Evolutionary conservation across 92 coral and sea anemone genomes (phyloP), one percentile per base, ranked within the genome.

Genomic region (Epizoanthus stellaris): DNA sequence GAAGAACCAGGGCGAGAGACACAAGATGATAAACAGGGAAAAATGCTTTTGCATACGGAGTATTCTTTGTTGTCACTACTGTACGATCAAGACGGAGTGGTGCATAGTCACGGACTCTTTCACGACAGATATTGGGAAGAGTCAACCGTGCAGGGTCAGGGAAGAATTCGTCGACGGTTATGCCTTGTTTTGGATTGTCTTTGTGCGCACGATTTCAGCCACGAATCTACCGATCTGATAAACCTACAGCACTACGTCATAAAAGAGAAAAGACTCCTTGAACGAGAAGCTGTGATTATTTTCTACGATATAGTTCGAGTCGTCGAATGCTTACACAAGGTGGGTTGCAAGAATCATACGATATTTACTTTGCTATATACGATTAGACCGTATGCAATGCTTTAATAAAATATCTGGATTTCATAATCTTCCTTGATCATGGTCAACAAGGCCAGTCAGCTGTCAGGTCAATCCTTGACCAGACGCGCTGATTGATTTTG

Each of bases 161-260:
- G 87, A 43, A 85, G 95, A 77, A 82, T 86, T 42, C 93, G 99
- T 30, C 93, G 93, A 82, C 93, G 99, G 16, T 81, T 97, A 14
- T 97, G 99, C 80, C 87, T 97, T 67, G 96, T 97, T 67, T 73
- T 97, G 53, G 99, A 97, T 61, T 97, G 99, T 70, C 87, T 97
- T 54, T 97, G 99, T 59, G 97, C 99, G 2, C 99, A 97, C 77
- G 99, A 97, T 71, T 97, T 92, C 81, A 95, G 99, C 47, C 87
- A 95, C 14, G 94, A 86, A 10, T 92, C 99, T 15, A 90, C 95
- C 0, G 99, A 97, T 75, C 92, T 97, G 75, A 97, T 97, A 6
- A 97, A 97, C 77, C 89, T 97, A 19, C 99, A 97, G 67, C 99
- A 97, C 81, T 97, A 97, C 84, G 99, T 97, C 74, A 97, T 97